Percentiles rank a stretch among this genome's conserved stretches.
These are phyloP conservation scores for Iguana delicatissima DNA, from an alignment of 2,797 vertebrate genomes.

Conservation along the genomic window DNA sequence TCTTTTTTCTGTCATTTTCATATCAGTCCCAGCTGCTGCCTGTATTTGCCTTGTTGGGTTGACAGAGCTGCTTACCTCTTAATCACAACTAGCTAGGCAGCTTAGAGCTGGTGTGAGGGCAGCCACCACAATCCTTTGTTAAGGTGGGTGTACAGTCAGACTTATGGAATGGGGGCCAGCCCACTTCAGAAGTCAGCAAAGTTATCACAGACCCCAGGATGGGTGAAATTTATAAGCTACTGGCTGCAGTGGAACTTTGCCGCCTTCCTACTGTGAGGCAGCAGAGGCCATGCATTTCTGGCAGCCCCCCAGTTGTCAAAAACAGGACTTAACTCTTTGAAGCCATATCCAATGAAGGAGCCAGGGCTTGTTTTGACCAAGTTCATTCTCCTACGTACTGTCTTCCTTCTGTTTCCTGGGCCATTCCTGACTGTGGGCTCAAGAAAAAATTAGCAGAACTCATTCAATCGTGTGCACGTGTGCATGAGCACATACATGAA, in stretches of 20 bases:
- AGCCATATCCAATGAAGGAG: neutral
- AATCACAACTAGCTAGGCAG: neutral
- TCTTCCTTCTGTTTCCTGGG: neutral
- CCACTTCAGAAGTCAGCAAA: neutral
- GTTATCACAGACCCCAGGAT: neutral
- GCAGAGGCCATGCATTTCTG: neutral
- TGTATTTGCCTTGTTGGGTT: neutral
- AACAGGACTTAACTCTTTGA: neutral
- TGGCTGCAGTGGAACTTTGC: neutral
- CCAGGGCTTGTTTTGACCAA: neutral
- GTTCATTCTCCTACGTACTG: neutral
- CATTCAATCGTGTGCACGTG: no score
- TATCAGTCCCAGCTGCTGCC: neutral
- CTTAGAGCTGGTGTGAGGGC: neutral
- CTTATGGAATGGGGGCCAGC: neutral
- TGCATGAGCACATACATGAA: no score
- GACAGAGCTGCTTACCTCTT: neutral
- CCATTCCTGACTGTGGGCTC: neutral
- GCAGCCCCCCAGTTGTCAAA: neutral
- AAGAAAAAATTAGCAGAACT: neutral
- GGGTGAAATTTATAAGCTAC: neutral
- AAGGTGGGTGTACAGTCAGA: no score
- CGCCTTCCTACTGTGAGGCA: neutral
- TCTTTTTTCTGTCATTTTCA: neutral
- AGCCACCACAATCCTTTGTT: neutral